phyloP scores from a whole-genome alignment of 2,113 vertebrate species.

The Amblyornis subalaris region DNA sequence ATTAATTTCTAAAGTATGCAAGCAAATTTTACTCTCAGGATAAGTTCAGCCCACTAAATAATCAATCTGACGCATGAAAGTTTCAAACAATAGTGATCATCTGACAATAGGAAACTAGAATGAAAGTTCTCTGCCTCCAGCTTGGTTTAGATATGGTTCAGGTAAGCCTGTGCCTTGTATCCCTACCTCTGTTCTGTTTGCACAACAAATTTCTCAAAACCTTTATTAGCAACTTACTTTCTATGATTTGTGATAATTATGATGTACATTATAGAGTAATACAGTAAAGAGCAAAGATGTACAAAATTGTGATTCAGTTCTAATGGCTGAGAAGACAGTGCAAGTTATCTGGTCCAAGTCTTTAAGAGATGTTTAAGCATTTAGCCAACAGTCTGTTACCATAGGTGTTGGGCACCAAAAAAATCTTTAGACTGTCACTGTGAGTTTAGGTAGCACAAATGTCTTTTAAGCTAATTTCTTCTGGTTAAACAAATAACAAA shows the following conservation, averaged over 20 bases:
- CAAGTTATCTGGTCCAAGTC: neutral
- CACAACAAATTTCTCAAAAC: neutral
- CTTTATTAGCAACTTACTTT: neutral
- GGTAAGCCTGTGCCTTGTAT: neutral
- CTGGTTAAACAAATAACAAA: neutral
- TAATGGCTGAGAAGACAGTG: neutral
- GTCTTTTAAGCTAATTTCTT: neutral
- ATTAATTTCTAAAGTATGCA: neutral
- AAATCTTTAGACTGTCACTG: neutral
- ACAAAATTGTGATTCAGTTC: neutral
- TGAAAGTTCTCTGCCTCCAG: neutral
- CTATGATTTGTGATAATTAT: neutral
- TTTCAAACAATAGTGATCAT: neutral
- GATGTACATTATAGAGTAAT: neutral
- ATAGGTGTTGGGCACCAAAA: neutral
- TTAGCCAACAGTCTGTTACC: neutral
- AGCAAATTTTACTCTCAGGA: neutral
- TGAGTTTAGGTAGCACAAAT: neutral
- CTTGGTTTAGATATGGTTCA: neutral
- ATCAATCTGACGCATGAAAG: neutral
- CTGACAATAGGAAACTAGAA: neutral
- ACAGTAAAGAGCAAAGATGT: accelerated
- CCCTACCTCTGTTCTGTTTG: neutral
- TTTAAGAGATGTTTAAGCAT: neutral
- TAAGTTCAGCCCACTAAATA: neutral